Percentiles rank a stretch among this genome's conserved stretches.
phyloP scores from a whole-genome alignment of 2,113 vertebrate genomes.

The Menura novaehollandiae region DNA sequence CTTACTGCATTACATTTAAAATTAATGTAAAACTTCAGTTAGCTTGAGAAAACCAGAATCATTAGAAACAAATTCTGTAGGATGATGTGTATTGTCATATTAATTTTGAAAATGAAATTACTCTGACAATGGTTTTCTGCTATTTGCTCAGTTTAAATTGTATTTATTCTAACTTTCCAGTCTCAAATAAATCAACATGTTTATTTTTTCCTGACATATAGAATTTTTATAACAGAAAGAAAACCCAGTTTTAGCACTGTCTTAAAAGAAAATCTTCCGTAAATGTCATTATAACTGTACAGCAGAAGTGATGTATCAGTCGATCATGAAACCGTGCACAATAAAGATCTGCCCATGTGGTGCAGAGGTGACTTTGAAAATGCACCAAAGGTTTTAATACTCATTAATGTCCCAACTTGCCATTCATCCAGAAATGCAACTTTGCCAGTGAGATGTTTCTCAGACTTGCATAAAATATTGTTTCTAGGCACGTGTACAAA shows the following conservation, averaged over 20 bases:
- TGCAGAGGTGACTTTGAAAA: not conserved
- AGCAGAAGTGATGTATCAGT: not conserved
- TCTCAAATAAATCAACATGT: not conserved
- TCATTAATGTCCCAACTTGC: not conserved
- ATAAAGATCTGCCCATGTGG: not conserved
- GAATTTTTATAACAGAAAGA: not conserved
- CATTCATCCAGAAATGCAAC: not conserved
- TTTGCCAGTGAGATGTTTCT: not conserved
- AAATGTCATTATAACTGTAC: not conserved
- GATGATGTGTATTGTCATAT: not conserved
- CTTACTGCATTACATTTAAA: not conserved
- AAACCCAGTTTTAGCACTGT: not conserved
- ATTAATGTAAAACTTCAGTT: not conserved
- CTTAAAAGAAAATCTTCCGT: not conserved
- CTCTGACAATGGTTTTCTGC: not conserved
- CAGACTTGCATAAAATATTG: not conserved
- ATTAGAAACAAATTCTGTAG: not conserved
- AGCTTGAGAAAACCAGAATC: not conserved
- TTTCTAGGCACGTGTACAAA: not conserved
- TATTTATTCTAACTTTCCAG: not conserved
- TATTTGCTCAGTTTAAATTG: not conserved
- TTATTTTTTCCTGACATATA: not conserved
- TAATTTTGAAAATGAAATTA: not conserved
- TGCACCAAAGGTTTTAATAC: not conserved
- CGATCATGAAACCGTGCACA: fast-evolving